These are phyloP conservation scores for Temnothorax unifasciatus DNA, from an alignment of 2,888 invertebrate genomes.

Conservation along the genomic window DNA sequence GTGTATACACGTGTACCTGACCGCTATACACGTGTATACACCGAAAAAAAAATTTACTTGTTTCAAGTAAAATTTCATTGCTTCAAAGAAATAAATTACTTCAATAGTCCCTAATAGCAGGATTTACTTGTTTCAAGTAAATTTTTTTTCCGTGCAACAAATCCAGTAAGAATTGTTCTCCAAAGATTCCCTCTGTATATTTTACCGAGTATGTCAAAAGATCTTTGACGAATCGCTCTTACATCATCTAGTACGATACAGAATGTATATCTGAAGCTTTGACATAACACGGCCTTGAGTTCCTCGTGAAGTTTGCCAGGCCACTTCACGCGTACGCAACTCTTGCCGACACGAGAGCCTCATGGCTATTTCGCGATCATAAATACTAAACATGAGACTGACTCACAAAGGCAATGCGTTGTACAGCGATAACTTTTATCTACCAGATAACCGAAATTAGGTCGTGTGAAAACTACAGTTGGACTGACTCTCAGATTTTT, in stretches of 20 bases:
- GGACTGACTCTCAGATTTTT: not conserved
- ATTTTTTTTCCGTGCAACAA: too few relatives aligned
- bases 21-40: too few relatives aligned
- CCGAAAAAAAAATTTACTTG: too few relatives aligned
- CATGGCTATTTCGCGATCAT: slow-evolving; percentile 64
- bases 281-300: slow-evolving; percentile 67
- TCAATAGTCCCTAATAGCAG: too few relatives aligned
- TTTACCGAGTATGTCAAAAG: not conserved
- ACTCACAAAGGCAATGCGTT: slow-evolving; percentile 58
- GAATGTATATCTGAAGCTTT: slow-evolving; percentile 55
- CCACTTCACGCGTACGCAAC: slow-evolving; percentile 65
- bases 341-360: slow-evolving; percentile 35
- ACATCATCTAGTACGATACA: slow-evolving; percentile 7
- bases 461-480: slow-evolving; percentile 54
- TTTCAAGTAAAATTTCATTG: too few relatives aligned
- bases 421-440: slow-evolving; percentile 68
- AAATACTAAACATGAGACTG: slow-evolving; percentile 63
- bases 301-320: slow-evolving; percentile 60
- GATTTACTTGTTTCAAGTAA: too few relatives aligned
- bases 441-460: slow-evolving; percentile 66
- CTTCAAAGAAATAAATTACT: too few relatives aligned
- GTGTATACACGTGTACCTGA: too few relatives aligned
- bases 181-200: not conserved
- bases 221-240: slow-evolving; percentile 18
- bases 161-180: not conserved